These are phyloP conservation scores for Polydrusus cervinus DNA, from an alignment of 2,888 invertebrate species.

Conservation along the genomic window DNA sequence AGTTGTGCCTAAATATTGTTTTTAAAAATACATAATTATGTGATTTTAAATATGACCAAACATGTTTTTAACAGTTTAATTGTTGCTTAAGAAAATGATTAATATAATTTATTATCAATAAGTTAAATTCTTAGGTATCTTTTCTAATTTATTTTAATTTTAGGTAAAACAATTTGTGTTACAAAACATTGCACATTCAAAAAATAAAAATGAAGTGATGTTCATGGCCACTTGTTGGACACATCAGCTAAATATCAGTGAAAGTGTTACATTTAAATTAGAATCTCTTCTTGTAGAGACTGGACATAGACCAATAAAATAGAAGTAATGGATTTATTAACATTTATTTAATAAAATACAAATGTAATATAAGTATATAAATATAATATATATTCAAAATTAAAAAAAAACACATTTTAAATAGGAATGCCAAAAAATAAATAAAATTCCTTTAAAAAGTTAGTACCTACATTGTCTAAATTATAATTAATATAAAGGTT, in stretches of 20 bases:
- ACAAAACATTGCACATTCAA: constrained; percentile 71
- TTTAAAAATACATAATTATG: too few relatives aligned
- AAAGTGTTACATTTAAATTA: constrained; percentile 63
- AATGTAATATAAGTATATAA: constrained; percentile 7
- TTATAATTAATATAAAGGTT: constrained; percentile 2
- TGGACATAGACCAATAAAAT: constrained; percentile 65
- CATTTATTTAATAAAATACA: constrained; percentile 11
- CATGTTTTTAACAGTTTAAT: too few relatives aligned
- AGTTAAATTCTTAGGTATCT: too few relatives aligned
- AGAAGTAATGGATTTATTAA: constrained; percentile 3
- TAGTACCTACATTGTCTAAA: neutral
- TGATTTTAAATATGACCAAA: too few relatives aligned
- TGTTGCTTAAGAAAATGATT: too few relatives aligned
- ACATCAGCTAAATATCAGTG: constrained; percentile 70
- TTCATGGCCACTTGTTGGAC: constrained; percentile 72
- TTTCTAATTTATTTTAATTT: constrained; percentile 45
- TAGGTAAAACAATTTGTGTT: constrained; percentile 67
- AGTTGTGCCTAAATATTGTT: too few relatives aligned
- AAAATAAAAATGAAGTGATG: constrained; percentile 68
- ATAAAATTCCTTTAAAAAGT: neutral
- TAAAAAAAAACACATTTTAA: constrained; percentile 1
- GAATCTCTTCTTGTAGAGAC: constrained; percentile 69
- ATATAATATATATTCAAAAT: neutral
- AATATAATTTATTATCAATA: too few relatives aligned
- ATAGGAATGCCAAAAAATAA: neutral